A percentile compares a stretch with the other conserved stretches of the same genome.
phyloP scores from a whole-genome alignment of 2,797 vertebrate species.

The Dromococcyx pavoninus region DNA sequence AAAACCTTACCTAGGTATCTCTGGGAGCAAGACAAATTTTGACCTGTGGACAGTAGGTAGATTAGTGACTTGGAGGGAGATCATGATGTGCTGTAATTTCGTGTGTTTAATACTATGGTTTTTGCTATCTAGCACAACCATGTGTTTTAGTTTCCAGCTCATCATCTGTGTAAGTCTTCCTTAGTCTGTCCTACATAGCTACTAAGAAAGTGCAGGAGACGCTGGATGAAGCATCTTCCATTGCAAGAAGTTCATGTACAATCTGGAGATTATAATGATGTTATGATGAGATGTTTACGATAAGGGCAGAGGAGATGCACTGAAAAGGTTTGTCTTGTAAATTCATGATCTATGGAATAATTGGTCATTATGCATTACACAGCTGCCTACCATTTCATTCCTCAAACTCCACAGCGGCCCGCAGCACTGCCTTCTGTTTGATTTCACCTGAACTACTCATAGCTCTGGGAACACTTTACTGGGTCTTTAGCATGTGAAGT shows the following conservation, averaged over 20 bases:
- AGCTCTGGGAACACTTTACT: neutral
- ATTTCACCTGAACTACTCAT: neutral
- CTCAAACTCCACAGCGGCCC: neutral
- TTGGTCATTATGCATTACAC: neutral
- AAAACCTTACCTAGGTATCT: neutral
- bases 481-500: neutral
- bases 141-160: neutral
- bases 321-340: neutral
- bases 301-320: neutral
- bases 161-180: neutral
- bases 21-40: neutral
- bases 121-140: neutral
- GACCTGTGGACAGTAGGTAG: neutral
- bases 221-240: neutral
- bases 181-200: neutral
- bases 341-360: neutral
- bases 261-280: neutral
- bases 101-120: neutral
- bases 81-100: neutral
- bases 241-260: accelerated
- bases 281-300: neutral
- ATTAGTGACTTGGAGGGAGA: neutral
- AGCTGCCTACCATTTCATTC: neutral
- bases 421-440: neutral
- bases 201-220: neutral